These are phyloP conservation scores for Cheilosia urbana DNA, from an alignment of 2,888 invertebrate genomes.

Conservation along the genomic window DNA sequence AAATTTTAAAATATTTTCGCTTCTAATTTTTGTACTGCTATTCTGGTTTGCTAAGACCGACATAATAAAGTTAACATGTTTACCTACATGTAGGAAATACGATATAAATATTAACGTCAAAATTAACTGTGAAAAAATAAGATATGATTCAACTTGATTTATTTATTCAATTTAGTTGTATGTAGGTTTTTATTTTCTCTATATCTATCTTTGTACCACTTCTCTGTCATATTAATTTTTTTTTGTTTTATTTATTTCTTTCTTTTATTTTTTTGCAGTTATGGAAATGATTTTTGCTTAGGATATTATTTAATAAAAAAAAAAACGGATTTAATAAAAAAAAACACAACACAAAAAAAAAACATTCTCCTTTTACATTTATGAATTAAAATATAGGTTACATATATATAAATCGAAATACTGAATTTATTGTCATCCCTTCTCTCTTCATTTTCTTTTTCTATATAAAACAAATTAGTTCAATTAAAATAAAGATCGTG, in stretches of 20 bases:
- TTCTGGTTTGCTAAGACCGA: no score
- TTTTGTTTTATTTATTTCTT: conserved; percentile 66
- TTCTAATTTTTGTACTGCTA: no score
- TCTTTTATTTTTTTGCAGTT: conserved; percentile 71
- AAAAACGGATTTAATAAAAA: conserved; percentile 60
- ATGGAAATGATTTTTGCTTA: conserved; percentile 75
- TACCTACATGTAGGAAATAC: no score
- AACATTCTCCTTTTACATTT: conserved; percentile 35
- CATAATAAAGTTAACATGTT: no score
- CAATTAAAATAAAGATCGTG: conserved; percentile 55
- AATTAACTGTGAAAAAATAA: conserved; percentile 2
- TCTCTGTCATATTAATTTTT: conserved; percentile 10
- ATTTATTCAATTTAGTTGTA: conserved; percentile 16
- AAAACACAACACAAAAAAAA: conserved; percentile 25
- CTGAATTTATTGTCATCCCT: conserved; percentile 64
- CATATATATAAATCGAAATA: conserved; percentile 41
- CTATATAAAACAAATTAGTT: conserved; percentile 52
- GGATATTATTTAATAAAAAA: conserved; percentile 65
- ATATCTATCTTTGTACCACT: conserved; percentile 6
- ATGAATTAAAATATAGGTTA: conserved; percentile 22
- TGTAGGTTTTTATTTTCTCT: conserved; percentile 6
- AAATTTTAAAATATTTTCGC: no score
- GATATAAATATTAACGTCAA: conserved; percentile 14
- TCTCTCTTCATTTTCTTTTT: conserved; percentile 57
- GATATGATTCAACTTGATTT: conserved; percentile 20